Base-by-base conservation (phyloP, 2,113 vertebrate species). In the Poeciliopsis occidentalis region DNA sequence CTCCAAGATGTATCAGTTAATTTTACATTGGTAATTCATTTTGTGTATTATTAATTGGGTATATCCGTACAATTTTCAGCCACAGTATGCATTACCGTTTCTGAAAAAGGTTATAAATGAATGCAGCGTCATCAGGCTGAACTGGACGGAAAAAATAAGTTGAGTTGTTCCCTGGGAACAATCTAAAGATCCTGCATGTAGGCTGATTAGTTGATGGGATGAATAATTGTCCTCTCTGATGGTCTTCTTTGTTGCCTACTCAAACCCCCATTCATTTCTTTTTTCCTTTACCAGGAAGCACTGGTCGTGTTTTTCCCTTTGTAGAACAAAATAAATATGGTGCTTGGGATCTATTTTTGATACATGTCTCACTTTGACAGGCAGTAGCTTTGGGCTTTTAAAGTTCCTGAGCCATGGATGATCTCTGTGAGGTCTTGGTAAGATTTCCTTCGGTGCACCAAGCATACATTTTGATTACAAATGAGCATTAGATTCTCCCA, bases 141-240 rank as follows among this genome's bases (percentile, higher is more conserved):
- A 80, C 78, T 80, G 76, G 69, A 62, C 76, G 67, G 77, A 79
- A n/a, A 81, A n/a, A 41, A 54, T 76, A 66, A 84, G 73, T 68
- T 81, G 78, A 77, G 88, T 79, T 32, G 81, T 84, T 90, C 71
- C 81, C 60, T 79, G 76, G 85, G 54, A 86, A 85, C 79, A 75
- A 39, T 69, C 54, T 63, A 62, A 27, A 41, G 77, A 78, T 76
- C 4, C 37, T 80, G 76, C n/a, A 54, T 34, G 60, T 41, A 64
- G 63, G 76, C 30, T 73, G 71, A 80, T 69, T 73, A 72, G 63
- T 75, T 70, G 71, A 66, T 75, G 37, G 69, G 75, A 69, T 22
- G 39, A 61, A 27, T 3, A 4, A 69, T 68, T 60, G 76, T 65
- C 69, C 62, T 74, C 69, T 61, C 29, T 63, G 5, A n/a, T 66